phyloP scores from a whole-genome alignment of 2,888 invertebrate species.

The Leptopilina syphax region DNA sequence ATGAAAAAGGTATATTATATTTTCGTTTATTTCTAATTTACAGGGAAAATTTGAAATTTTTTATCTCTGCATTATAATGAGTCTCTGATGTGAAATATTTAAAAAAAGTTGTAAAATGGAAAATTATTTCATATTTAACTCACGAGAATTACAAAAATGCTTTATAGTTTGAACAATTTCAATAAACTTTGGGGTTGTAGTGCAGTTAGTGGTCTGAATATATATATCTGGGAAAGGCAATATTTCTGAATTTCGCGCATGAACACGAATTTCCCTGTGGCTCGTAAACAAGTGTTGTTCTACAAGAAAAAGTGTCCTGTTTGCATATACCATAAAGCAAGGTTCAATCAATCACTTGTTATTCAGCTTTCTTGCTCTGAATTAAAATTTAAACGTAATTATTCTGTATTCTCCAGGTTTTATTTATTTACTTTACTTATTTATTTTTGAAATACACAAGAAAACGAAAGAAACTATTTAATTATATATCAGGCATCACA shows the following conservation, averaged over 20 bases:
- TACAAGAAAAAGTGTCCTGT: slow-evolving; percentile 19
- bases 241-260: slow-evolving; percentile 19
- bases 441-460: too few relatives aligned
- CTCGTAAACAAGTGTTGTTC: slow-evolving; percentile 2
- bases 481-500: too few relatives aligned
- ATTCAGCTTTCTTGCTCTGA: not conserved
- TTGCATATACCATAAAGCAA: slow-evolving; percentile 1
- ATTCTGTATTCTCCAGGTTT: too few relatives aligned
- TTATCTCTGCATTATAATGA: too few relatives aligned
- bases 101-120: too few relatives aligned
- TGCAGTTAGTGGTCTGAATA: not conserved
- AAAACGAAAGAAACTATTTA: too few relatives aligned
- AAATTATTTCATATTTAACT: too few relatives aligned
- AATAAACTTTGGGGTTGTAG: slow-evolving; percentile 1
- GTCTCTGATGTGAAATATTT: too few relatives aligned
- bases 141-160: not conserved
- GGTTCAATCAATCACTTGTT: slow-evolving; percentile 6
- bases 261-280: slow-evolving; percentile 7
- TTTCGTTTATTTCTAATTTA: too few relatives aligned
- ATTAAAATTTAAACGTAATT: not conserved
- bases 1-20: too few relatives aligned
- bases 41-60: too few relatives aligned
- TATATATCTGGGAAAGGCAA: slow-evolving; percentile 4
- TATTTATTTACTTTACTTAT: too few relatives aligned
- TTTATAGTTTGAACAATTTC: not conserved